A percentile compares a stretch with the other conserved stretches of the same genome.
phyloP scores from a whole-genome alignment of 2,888 invertebrate species.

The Nemotelus nigrinus region DNA sequence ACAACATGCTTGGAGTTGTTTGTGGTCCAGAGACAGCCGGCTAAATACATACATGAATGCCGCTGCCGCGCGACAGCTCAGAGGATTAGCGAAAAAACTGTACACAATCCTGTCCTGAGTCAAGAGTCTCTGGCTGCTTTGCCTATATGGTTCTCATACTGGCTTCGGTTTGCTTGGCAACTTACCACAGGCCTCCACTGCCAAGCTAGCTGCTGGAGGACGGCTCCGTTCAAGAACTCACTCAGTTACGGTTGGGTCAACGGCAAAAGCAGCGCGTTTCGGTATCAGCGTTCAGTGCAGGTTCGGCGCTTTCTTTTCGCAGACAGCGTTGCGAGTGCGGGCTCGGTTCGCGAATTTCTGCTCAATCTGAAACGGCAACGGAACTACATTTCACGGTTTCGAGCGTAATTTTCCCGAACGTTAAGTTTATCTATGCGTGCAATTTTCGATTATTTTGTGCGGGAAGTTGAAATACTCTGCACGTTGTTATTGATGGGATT shows the following conservation, averaged over 20 bases:
- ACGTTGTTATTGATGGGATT: not conserved
- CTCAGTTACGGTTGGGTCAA: conserved; percentile 28
- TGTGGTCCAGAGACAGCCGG: conserved; percentile 34
- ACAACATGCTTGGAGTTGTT: conserved; percentile 36
- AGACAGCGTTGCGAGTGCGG: conserved; percentile 17
- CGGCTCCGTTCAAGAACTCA: conserved; percentile 18
- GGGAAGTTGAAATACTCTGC: not conserved
- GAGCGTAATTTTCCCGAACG: not conserved
- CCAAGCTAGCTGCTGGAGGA: conserved; percentile 6
- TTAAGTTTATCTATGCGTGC: not conserved
- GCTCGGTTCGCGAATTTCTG: conserved; percentile 15
- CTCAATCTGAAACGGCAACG: not conserved
- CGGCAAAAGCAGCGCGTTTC: conserved; percentile 15
- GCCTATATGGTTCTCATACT: not conserved
- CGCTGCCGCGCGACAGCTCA: conserved; percentile 26
- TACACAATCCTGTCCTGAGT: not conserved
- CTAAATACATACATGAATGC: conserved; percentile 19
- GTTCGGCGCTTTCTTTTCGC: conserved; percentile 42
- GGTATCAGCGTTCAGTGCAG: conserved; percentile 27
- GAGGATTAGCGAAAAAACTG: conserved; percentile 38
- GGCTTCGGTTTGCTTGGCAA: conserved; percentile 1
- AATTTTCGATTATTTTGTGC: not conserved
- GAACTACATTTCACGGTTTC: not conserved
- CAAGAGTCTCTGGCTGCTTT: not conserved
- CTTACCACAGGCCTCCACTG: conserved; percentile 19